Evolutionary conservation across 2,113 vertebrate genomes (phyloP), one percentile per base, ranked within the genome.

Genomic region (Chaetodon trifascialis): DNA sequence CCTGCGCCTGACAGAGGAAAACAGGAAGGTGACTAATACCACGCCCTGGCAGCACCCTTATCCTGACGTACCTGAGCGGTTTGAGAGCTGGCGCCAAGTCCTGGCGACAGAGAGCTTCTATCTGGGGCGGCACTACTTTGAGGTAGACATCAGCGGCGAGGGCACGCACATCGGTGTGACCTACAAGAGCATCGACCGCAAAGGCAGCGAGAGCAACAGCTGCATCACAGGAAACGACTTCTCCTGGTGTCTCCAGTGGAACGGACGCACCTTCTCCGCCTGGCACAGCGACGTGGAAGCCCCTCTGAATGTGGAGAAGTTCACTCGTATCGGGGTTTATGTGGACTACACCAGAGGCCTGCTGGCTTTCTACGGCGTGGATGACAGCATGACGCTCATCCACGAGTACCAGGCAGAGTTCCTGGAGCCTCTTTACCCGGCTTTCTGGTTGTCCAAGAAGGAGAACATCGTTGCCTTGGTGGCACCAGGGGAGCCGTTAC

Each of bases 381-480:
- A 21, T 0, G 90, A 93, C 2, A 36, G 55, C 16, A 85, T 97
- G 94, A 92, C 85, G 2, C 94, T 95, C 73, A 84, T 97, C 58
- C 94, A 97, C 60, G 17, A 91, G 56, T 96, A 94, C 82, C 52
- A 93, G 38, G 90, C 93, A 0, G 93, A 95, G 58, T 96, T 97
- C 90, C 88, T 86, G 5, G 95, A 97, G 85, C 95, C 94, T 0
- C 91, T 97, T 1, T 96, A 96, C 40, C 92, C 94, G 0, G 94
- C 95, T 0, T 95, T 96, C 90, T 97, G 95, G 95, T 89, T 97
- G 59, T 93, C 96, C 11, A 97, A 96, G 90, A 96, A 96, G 82
- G 96, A 97, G 83, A 96, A 95, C 0, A 7, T 91, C 0, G 89
- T 96, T 0, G 23, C 86, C 36, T 49, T 96, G 82, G 94, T 95